Evolutionary conservation across 1,140 invertebrate genomes (phyloP), one percentile per base, ranked within the genome.

Genomic region (Centruroides vittatus): DNA sequence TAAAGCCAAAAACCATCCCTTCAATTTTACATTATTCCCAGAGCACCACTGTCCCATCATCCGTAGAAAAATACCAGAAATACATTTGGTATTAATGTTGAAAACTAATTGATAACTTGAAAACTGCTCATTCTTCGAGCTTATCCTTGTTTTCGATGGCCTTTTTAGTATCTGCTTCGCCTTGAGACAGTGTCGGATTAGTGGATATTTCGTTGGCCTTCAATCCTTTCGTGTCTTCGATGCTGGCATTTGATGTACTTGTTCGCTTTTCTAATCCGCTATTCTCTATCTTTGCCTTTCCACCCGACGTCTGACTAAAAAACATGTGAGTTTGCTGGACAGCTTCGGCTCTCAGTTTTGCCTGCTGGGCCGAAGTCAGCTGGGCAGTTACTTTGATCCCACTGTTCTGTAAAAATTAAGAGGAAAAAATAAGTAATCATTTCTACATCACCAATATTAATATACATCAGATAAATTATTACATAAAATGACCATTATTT

Each of bases 301-400:
- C 58, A 54, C 54, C 54, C 55, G 61, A 61, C 4, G 58, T 54
- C 48, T 66, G 64, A 35, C 59, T 56, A 60, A 72, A 72, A 65
- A 72, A 72, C 58, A 65, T 69, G 60, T 71, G 70, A 5, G 71
- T 71, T 52, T 64, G 67, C 56, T 68, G 70, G 35, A 72, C 63
- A 53, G 71, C 70, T 65, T 71, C 70, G 12, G 67, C 68, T 54
- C 71, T 63, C 35, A 71, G 62, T 51, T 72, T 71, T 41, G 69
- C 70, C 60, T 72, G 70, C 55, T 72, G 68, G 23, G 71, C 70
- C 41, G 69, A 69, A 11, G 63, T 65, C 35, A 66, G 53, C 61
- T 56, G 53, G 49, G 59, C 50, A 62, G 57, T 58, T 63, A 48
- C 41, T 41, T 41, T 41, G 8, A 41, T 41, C 8, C 41, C 41